Evolutionary conservation across 2,797 vertebrate species (phyloP).

Genomic region (Phylloscopus collybita): DNA sequence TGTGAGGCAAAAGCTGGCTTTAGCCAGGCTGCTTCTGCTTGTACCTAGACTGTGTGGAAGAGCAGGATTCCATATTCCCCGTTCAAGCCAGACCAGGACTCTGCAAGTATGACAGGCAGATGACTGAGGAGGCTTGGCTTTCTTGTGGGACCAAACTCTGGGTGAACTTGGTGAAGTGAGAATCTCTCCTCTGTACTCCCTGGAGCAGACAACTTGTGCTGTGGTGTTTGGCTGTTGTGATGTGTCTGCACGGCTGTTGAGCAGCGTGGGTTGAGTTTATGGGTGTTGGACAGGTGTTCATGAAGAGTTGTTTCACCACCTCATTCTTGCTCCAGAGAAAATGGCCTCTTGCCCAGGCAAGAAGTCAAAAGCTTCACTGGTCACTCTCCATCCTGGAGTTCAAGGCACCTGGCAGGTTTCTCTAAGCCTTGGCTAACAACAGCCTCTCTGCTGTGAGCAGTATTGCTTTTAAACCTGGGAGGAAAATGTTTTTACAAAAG

Average conservation of each 20-base stretch:
- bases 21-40: background rate
- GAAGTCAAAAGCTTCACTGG: background rate
- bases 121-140: background rate
- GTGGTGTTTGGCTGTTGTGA: background rate
- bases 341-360: background rate
- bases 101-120: accelerated
- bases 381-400: background rate
- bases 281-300: background rate
- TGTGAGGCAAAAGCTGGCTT: background rate
- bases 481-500: background rate
- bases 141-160: background rate
- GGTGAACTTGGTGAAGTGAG: background rate
- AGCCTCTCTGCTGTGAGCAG: background rate
- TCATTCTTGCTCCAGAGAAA: background rate
- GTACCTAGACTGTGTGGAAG: background rate
- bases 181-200: accelerated
- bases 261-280: accelerated
- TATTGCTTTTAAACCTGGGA: background rate
- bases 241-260: background rate
- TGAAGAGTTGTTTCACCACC: background rate
- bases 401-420: background rate
- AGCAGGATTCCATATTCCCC: background rate
- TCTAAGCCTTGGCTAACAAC: background rate
- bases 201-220: background rate
- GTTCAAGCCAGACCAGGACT: background rate